Evolutionary conservation across 1,140 invertebrate genomes (phyloP), one percentile per base, ranked within the genome.

Genomic region (Marisa cornuarietis): DNA sequence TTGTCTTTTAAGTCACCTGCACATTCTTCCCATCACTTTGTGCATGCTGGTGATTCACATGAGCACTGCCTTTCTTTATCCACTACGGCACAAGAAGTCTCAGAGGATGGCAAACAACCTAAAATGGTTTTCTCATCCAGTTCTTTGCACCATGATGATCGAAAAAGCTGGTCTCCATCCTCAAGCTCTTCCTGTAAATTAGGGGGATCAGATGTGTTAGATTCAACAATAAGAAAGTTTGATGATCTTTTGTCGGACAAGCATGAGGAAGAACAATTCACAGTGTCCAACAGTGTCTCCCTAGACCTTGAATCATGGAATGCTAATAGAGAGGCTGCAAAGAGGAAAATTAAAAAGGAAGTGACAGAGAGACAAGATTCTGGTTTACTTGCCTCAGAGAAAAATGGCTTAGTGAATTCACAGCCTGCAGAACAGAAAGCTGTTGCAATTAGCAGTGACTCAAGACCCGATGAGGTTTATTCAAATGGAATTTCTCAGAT

Each of bases 141-240:
- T 54, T 66, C 76, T n/a, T 63, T 66, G 26, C 76, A 81, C 14
- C 80, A 78, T n/a, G 31, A 13, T 13, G 22, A 69, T 72, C 71
- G 51, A 62, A 31, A 54, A 52, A 66, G 69, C 62, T 63, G 9
- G 0, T 22, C 66, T n/a, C 0, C 54, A 3, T 58, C 54, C 54
- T 14, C 54, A 58, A 58, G 16, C 63, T 18, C 69, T 20, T 51
- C 69, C 49, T 31, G 54, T 20, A 63, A 20, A 8, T 26, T 54
- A 6, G 66, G 72, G 13, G 54, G 63, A 5, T 62, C 71, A 7
- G 76, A 78, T 9, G 20, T 26, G 4, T 31, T 81, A 22, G 76
- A 78, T 71, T 65, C 73, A 62, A 71, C 81, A 0, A 76, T 82
- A 72, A 82, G 76, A 58, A 75, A 76, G 77, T 82, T 82, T 71